Base-by-base conservation (phyloP, 2,797 vertebrate species). In the Microcaecilia unicolor region DNA sequence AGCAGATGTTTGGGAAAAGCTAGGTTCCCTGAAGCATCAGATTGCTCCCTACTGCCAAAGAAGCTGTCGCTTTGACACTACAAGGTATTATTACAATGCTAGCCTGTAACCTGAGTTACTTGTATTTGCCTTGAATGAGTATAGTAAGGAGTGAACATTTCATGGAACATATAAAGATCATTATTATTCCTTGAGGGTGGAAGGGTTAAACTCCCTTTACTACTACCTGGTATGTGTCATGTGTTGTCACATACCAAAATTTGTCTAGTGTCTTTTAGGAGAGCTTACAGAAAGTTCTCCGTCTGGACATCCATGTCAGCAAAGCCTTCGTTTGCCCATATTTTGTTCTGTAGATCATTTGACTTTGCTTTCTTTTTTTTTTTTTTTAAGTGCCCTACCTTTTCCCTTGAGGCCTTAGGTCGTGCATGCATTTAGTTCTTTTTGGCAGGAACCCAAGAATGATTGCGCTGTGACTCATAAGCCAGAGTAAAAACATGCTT, bases 361-460 rank as follows among this genome's bases (percentile, higher is more conserved):
- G 56, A 61, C 12, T 31, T 55, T 53, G 28, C 20, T 13, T 32
- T 45, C 51, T 62, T 56, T 68, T 61, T 19, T 28, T 45, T 42
- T 23, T 20, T 12, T 2, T 18, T 12, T 13, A 10, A 39, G 45
- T 54, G 48, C 26, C 41, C 50, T 44, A 29, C 43, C 17, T 57
- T 45, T 50, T 58, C 59, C 56, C 63, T 35, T 4, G 45, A 60
- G 65, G 53, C 44, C 55, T 25, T 34, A 39, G 48, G 35, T 43
- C 22, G 55, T 66, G 55, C 45, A 41, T 23, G 32, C 46, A 19
- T 64, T 64, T 36, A 49, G 42, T 45, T 62, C 51, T 52, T 48
- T n/a, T 45, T 76, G 71, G 64, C 58, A 28, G 18, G 7, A 34
- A 4, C 55, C 73, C 76, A 67, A 3, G n/a, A 53, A 29, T 61